phyloP scores from a whole-genome alignment of 1,140 invertebrate genomes.

The Pseudomyrmex cubaensis region DNA sequence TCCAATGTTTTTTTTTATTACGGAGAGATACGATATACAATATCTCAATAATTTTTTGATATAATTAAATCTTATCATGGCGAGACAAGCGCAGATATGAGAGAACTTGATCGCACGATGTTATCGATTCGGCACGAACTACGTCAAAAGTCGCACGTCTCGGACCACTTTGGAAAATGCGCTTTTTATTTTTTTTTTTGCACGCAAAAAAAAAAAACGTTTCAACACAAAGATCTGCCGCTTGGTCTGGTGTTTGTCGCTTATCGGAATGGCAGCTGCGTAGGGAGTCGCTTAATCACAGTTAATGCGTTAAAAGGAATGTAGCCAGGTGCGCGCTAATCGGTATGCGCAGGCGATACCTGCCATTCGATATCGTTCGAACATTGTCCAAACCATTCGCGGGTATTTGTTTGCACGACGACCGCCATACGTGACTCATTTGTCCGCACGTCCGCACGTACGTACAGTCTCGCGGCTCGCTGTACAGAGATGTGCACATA shows the following conservation, averaged over 20 bases:
- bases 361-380: constrained; percentile 57
- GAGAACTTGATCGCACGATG: background rate
- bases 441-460: constrained; percentile 31
- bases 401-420: constrained; percentile 55
- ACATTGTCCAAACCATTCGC: constrained; percentile 64
- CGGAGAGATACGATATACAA: too few species aligned
- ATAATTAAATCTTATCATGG: constrained; percentile 13
- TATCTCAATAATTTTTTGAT: constrained; percentile 18
- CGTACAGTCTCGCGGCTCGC: background rate
- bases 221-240: background rate
- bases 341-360: constrained; percentile 11
- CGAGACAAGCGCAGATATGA: background rate
- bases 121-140: constrained; percentile 1
- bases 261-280: constrained; percentile 13
- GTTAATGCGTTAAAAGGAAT: constrained; percentile 34
- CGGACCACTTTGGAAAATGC: constrained; percentile 8
- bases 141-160: background rate
- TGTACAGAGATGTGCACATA: background rate
- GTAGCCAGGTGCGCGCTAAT: constrained; percentile 28
- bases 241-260: background rate
- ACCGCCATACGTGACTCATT: constrained; percentile 60
- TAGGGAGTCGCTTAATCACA: constrained; percentile 36
- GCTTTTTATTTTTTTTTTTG: background rate
- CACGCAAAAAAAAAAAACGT: background rate
- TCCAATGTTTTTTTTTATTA: constrained; percentile 11